A percentile compares a stretch with the other conserved stretches of the same genome.
phyloP scores from a whole-genome alignment of 2,888 invertebrate species.

The Scaptomyza parva region DNA sequence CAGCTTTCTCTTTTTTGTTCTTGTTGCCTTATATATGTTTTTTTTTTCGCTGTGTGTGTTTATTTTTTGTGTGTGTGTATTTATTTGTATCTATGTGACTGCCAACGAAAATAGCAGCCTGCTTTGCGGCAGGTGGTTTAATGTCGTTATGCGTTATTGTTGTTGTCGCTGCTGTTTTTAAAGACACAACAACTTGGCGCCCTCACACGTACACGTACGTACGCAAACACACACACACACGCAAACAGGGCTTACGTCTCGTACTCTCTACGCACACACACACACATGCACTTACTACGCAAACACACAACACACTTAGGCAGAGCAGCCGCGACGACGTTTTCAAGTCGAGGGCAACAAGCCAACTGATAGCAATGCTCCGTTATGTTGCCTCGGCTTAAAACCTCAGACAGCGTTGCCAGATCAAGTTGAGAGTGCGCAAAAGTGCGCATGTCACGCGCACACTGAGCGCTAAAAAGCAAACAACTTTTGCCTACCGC shows the following conservation, averaged over 20 bases:
- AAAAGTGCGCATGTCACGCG: slow-evolving; percentile 51
- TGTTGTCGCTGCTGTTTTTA: slow-evolving; percentile 37
- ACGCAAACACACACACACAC: slow-evolving; percentile 6
- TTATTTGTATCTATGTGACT: slow-evolving; percentile 13
- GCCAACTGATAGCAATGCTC: slow-evolving; percentile 67
- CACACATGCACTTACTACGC: slow-evolving; percentile 10
- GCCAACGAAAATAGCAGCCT: slow-evolving; percentile 41
- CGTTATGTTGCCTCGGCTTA: slow-evolving; percentile 1
- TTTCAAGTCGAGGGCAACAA: slow-evolving; percentile 61
- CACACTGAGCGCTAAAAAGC: slow-evolving; percentile 58
- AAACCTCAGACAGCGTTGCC: slow-evolving; percentile 57
- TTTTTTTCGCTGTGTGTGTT: slow-evolving; percentile 19
- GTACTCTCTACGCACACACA: slow-evolving; percentile 25
- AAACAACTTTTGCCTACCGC: slow-evolving; percentile 23
- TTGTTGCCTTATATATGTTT: slow-evolving; percentile 5
- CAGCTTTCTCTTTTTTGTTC: slow-evolving; percentile 25
- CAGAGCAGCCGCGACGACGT: slow-evolving; percentile 57
- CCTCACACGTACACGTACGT: slow-evolving; percentile 46
- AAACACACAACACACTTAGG: slow-evolving; percentile 20
- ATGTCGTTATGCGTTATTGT: slow-evolving; percentile 39
- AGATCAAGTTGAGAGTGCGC: slow-evolving; percentile 13
- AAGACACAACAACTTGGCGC: slow-evolving; percentile 71
- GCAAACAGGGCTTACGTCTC: slow-evolving; percentile 27
- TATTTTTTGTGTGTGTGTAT: slow-evolving; percentile 21
- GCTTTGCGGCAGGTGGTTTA: slow-evolving; percentile 51